Conservation (phyloP, 2,888 invertebrate genomes). For the Phyllotreta striolata region DNA sequence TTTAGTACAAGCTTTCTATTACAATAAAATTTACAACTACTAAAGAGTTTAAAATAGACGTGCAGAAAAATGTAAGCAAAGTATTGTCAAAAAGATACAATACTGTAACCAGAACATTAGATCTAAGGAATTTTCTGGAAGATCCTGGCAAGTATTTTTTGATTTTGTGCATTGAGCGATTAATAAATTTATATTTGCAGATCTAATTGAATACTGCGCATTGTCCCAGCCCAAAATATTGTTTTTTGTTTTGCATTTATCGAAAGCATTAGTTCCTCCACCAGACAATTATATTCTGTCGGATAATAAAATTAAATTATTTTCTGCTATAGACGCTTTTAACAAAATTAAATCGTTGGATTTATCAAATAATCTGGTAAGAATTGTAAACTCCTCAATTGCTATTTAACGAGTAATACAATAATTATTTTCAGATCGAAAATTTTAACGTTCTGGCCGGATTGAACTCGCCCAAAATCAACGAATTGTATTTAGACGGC, state of each 20-base stretch:
- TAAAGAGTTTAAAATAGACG: constrained; percentile 61
- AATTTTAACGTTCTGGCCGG: constrained; percentile 40
- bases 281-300: constrained; percentile 52
- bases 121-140: constrained; percentile 61
- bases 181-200: constrained; percentile 40
- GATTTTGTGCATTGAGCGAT: constrained; percentile 8
- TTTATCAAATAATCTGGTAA: constrained; percentile 53
- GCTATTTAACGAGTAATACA: not conserved
- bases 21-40: constrained; percentile 61
- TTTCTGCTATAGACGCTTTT: constrained; percentile 55
- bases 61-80: constrained; percentile 59
- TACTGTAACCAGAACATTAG: constrained; percentile 51
- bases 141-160: constrained; percentile 56
- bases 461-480: constrained; percentile 50
- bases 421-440: constrained; percentile 48
- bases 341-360: constrained; percentile 46
- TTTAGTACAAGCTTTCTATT: constrained; percentile 51
- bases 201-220: constrained; percentile 59
- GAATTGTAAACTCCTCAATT: constrained; percentile 10
- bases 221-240: constrained; percentile 63
- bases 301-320: constrained; percentile 54
- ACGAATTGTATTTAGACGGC: constrained; percentile 68
- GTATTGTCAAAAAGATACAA: constrained; percentile 59
- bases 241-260: constrained; percentile 60
- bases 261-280: constrained; percentile 45